These are phyloP conservation scores for Limnodromus scolopaceus DNA, from an alignment of 2,797 vertebrate species.

Conservation along the genomic window DNA sequence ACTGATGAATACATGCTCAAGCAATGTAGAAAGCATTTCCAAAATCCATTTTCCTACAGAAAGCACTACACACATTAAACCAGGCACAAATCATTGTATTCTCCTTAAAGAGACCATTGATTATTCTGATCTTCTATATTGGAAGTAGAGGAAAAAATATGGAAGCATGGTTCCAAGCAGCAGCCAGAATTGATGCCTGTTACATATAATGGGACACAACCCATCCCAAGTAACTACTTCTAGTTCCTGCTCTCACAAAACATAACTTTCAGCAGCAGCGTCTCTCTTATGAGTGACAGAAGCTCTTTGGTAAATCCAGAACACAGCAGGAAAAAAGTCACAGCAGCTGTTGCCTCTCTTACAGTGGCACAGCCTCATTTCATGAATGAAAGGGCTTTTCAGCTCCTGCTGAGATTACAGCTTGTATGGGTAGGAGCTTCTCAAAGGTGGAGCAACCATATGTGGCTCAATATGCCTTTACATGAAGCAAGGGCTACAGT, in stretches of 20 bases:
- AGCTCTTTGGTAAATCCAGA: constrained; percentile 15
- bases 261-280: neutral
- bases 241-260: neutral
- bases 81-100: neutral
- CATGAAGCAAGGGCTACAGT: neutral
- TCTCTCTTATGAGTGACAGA: neutral
- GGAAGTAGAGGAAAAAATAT: neutral
- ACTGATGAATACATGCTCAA: neutral
- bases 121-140: neutral
- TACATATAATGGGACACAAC: neutral
- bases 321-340: neutral
- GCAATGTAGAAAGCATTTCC: neutral
- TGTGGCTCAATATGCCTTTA: neutral
- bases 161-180: neutral
- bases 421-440: neutral
- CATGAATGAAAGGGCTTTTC: constrained; percentile 21
- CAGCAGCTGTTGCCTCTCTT: constrained; percentile 20
- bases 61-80: neutral
- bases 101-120: neutral
- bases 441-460: constrained; percentile 16
- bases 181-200: neutral
- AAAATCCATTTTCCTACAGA: neutral
- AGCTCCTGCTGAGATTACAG: constrained; percentile 26
- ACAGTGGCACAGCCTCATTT: neutral
- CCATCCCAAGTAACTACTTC: neutral